Conservation (phyloP, 2,797 vertebrate species). For the Chelidonichthys spinosus region DNA sequence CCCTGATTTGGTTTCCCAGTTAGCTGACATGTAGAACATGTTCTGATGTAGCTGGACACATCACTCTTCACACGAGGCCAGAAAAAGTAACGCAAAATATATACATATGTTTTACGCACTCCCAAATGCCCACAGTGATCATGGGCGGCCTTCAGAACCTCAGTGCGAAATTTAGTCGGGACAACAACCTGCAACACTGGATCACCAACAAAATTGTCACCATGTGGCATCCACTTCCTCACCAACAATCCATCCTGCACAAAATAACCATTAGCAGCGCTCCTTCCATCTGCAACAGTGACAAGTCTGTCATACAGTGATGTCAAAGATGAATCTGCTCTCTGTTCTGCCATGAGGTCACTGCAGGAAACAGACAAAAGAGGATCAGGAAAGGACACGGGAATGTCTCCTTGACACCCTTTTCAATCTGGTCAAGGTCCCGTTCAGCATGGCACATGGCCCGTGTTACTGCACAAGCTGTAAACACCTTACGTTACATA, state of each 20-base stretch:
- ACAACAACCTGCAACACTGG: not conserved
- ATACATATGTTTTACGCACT: not conserved
- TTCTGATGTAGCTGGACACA: not conserved
- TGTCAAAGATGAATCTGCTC: not conserved
- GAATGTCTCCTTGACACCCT: no score
- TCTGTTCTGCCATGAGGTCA: not conserved
- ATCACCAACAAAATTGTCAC: not conserved
- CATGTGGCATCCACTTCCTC: not conserved
- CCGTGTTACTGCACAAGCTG: no score
- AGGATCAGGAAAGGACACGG: no score
- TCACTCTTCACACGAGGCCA: not conserved
- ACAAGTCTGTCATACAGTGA: not conserved
- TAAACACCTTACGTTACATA: no score
- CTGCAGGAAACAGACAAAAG: no score
- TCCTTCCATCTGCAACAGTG: not conserved
- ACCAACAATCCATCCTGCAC: not conserved
- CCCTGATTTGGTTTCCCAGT: not conserved
- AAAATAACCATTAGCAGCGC: not conserved
- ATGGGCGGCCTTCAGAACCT: not conserved
- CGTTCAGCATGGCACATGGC: no score
- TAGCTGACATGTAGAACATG: not conserved
- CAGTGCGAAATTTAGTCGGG: not conserved
- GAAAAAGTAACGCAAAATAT: not conserved
- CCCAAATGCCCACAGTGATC: not conserved
- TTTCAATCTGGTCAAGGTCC: no score